Evolutionary conservation across 2,888 invertebrate genomes (phyloP), one percentile per base, ranked within the genome.

Genomic region (Formica aserva): DNA sequence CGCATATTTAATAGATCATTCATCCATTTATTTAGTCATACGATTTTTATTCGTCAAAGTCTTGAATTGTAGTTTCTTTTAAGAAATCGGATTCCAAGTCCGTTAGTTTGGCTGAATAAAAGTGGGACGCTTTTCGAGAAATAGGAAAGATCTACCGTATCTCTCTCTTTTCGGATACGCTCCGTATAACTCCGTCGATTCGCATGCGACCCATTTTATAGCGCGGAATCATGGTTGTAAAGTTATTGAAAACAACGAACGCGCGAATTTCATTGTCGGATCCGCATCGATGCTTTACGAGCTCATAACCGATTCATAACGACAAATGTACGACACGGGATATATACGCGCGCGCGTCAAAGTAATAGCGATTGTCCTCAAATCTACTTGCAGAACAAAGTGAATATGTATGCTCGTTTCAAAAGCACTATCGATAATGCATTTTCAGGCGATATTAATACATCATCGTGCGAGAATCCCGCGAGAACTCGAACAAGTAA

Each of bases 231-330:
- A n/a, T 29, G 60, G 75, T 57, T 41, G 62, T 72, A 66, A 55
- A 80, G 82, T 82, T 85, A 86, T 83, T 74, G 85, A 87, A 88
- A 87, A 80, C 80, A 72, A 65, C 26, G 63, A 82, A 35, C 26
- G 48, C 29, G 48, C 71, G 62, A 67, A 57, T 41, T 81, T 60
- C 77, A n/a, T 66, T 26, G 85, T 82, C 41, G 60, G 65, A 82
- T 72, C 67, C 57, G 45, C 82, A 76, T 60, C 65, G 78, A 18
- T 57, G 69, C 76, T 87, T 87, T 86, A 87, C 87, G 87, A 85
- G 38, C 65, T 65, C 26, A 55, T 67, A 67, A 66, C 66, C 60
- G 65, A 62, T 67, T 60, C 76, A 38, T 66, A 74, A 66, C 85
- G 72, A 77, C 69, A 87, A 74, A 84, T 67, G 84, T 67, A 57